Evolutionary conservation across 2,888 invertebrate species (phyloP).

Genomic region (Drosophila quinaria): DNA sequence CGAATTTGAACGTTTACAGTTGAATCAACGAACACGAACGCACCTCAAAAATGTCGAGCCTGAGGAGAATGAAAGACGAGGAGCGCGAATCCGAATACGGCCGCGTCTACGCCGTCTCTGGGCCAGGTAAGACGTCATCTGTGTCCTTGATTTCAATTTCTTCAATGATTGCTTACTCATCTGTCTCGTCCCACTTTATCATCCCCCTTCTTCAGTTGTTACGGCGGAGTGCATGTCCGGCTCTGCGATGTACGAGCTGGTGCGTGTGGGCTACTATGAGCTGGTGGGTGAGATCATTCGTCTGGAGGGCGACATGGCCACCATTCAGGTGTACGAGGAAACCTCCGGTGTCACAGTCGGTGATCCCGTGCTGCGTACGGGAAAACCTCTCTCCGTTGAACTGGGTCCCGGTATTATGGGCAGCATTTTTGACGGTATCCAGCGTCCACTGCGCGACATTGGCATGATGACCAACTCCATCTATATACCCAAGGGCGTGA

Average conservation of each 20-base stretch:
- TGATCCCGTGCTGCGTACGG: constrained; percentile 98
- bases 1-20: constrained; percentile 55
- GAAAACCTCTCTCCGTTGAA: constrained; percentile 99
- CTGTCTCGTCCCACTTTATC: not conserved
- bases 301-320: constrained; percentile 99
- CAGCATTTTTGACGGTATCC: constrained; percentile 99
- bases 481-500: constrained; percentile 99
- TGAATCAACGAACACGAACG: constrained; percentile 50
- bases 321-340: constrained; percentile 99
- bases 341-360: constrained; percentile 99
- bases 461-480: constrained; percentile 96
- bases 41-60: constrained; percentile 75
- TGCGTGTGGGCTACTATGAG: constrained; percentile 98
- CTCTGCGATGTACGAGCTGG: constrained; percentile 99
- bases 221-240: constrained; percentile 99
- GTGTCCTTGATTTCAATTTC: constrained; percentile 33
- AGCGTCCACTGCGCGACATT: constrained; percentile 98
- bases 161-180: constrained; percentile 4
- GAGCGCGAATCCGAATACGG: constrained; percentile 95
- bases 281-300: constrained; percentile 99
- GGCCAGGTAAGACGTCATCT: constrained; percentile 91
- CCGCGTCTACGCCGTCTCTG: constrained; percentile 98
- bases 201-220: constrained; percentile 91
- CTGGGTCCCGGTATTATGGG: constrained; percentile 99
- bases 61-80: constrained; percentile 87